Evolutionary conservation across 2,888 invertebrate species (phyloP), one percentile per base, ranked within the genome.

Genomic region (Agrotis segetum): DNA sequence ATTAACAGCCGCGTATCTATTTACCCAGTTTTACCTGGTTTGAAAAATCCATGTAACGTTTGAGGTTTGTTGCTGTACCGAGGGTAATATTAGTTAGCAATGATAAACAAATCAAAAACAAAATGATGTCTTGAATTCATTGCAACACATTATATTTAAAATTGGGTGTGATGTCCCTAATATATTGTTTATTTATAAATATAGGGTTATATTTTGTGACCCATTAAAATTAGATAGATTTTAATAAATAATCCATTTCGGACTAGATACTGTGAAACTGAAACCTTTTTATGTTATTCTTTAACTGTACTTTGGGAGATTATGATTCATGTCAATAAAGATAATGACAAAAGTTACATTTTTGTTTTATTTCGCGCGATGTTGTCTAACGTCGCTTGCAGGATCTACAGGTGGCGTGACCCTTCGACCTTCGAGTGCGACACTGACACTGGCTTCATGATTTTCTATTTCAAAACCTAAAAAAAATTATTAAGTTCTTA

Each of bases 301-400:
- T 85, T 87, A 84, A 90, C 87, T 92, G 91, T 93, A 93, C 88
- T 92, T 81, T 92, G 91, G 89, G 87, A 92, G 90, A 92, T 93
- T 91, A 87, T 92, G 91, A 92, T 93, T 91, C 87, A 90, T 92
- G 92, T 94, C 92, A 94, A 93, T 95, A 95, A 95, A 95, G 77
- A 83, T 86, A 84, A 88, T 88, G 83, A 84, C 76, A 79, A 89
- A 87, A 87, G 83, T 84, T 86, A 75, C 3, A 50, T 72, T 56
- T 21, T 19, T 29, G 44, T 72, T 72, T 71, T 71, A 67, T 70
- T 85, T 40, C 40, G 40, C 40, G 9, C 9, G 11, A 40, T 40
- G 40, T 40, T 40, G 11, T 2, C 1, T 11, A 2, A 40, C 40
- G 40, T 40, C 40, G 9, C 9, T 40, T 11, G 40, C 40, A 40